Evolutionary conservation across 2,113 vertebrate species (phyloP).

Genomic region (Anthoscopus minutus): DNA sequence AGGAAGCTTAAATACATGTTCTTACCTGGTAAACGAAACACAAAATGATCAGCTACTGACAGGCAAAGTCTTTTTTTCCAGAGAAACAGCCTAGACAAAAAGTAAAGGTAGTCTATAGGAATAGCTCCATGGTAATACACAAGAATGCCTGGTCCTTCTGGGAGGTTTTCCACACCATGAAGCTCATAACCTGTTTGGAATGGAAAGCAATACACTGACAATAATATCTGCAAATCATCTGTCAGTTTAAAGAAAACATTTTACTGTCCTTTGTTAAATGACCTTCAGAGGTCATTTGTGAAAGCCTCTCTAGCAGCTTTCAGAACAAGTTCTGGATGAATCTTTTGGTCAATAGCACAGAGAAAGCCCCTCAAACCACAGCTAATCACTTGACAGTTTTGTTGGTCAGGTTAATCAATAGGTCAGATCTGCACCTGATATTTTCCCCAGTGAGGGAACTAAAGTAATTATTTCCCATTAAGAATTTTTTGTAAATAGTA

Average conservation of each 20-base stretch:
- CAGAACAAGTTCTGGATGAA: neutral
- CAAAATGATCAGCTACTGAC: conserved; percentile 90
- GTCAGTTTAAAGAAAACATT: neutral
- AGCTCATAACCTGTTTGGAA: conserved; percentile 75
- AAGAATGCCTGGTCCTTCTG: conserved; percentile 85
- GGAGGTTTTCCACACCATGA: conserved; percentile 73
- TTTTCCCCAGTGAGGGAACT: neutral
- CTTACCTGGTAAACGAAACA: conserved; percentile 79
- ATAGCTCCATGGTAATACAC: conserved; percentile 96
- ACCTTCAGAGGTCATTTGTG: neutral
- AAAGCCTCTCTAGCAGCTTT: neutral
- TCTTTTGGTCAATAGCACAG: neutral
- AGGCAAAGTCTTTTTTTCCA: conserved; percentile 88
- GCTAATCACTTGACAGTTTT: neutral
- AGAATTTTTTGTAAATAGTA: neutral
- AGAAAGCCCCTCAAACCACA: neutral
- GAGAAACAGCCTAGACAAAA: conserved; percentile 86
- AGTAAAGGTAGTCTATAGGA: conserved; percentile 93
- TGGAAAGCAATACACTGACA: conserved; percentile 8
- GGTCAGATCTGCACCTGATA: neutral
- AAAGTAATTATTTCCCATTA: neutral
- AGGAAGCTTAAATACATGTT: neutral
- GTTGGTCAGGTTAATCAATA: neutral
- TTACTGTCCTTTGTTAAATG: neutral
- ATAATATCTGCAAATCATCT: neutral